Evolutionary conservation across 2,113 vertebrate genomes (phyloP), one percentile per base, ranked within the genome.

Genomic region (Dicaeum eximium): DNA sequence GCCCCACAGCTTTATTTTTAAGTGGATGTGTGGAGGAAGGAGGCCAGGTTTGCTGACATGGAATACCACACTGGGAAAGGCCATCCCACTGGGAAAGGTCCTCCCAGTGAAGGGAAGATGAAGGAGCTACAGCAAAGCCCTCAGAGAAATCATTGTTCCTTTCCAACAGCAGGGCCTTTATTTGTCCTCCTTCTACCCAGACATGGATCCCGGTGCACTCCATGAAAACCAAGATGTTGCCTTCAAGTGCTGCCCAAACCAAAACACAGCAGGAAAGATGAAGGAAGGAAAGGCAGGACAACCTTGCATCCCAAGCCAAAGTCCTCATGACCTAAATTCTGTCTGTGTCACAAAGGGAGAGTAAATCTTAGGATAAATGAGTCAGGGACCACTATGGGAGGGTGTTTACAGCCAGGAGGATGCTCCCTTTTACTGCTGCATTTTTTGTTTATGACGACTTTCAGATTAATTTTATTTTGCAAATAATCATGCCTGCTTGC

Each of bases 401-500:
- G 70, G 37, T 56, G 42, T 81, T 86, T 80, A 70, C 66, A 91
- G 62, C 40, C 19, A 75, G 28, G 14, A 87, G 28, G 80, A 94
- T 94, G 67, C 78, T 92, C 50, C 51, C 50, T 71, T 82, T 64
- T 51, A 15, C 71, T 33, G 7, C 2, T 67, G 53, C 15, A 27
- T 51, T 88, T 61, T 61, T 22, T 15, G 21, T 50, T 66, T 71
- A 35, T 31, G 80, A 88, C 84, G 90, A 54, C 57, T 92, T 79
- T 84, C 6, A 10, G 83, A 90, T 88, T 70, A 37, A 86, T 91
- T 66, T 88, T 70, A 77, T 94, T 95, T 95, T 92, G 81, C 94
- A 95, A 93, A 95, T 92, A 95, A 87, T 67, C 84, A 10, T 79
- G 84, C 93, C 87, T 44, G 57, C 35, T 65, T 90, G 92, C 88